A percentile compares a stretch with the other conserved stretches of the same genome.
Conservation (phyloP, 2,888 invertebrate species). For the Megastigmus dorsalis region DNA sequence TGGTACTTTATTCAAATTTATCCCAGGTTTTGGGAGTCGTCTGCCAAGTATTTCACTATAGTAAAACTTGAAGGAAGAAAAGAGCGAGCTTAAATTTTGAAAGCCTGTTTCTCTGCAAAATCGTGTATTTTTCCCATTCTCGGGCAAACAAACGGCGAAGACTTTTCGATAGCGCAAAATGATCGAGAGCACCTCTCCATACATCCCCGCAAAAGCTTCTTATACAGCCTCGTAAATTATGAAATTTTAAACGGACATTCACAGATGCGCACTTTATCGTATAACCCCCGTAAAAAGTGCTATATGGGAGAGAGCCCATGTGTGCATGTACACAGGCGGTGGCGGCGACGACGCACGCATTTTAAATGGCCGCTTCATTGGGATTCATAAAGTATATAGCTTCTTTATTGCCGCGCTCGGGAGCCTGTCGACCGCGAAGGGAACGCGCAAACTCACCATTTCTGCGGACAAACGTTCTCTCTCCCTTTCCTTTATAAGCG, state of each 20-base stretch:
- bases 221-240: constrained; percentile 20
- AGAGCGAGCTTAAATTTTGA: no score
- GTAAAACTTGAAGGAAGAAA: no score
- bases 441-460: constrained; percentile 9
- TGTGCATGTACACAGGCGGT: background rate
- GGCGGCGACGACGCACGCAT: constrained; percentile 14
- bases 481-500: background rate
- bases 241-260: constrained; percentile 4
- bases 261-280: background rate
- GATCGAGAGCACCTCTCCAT: no score
- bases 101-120: no score
- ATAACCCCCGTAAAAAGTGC: background rate
- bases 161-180: no score
- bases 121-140: no score
- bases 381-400: constrained; percentile 41
- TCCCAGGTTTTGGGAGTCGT: no score
- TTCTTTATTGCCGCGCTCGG: constrained; percentile 47
- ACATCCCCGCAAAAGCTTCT: no score
- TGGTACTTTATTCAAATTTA: no score
- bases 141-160: no score
- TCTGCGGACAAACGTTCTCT: constrained; percentile 9
- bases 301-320: no score
- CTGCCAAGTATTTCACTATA: no score
- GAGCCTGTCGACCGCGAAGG: background rate
- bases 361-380: constrained; percentile 38